Evolutionary conservation across 2,797 vertebrate genomes (phyloP), one percentile per base, ranked within the genome.

Genomic region (Erpetoichthys calabaricus): DNA sequence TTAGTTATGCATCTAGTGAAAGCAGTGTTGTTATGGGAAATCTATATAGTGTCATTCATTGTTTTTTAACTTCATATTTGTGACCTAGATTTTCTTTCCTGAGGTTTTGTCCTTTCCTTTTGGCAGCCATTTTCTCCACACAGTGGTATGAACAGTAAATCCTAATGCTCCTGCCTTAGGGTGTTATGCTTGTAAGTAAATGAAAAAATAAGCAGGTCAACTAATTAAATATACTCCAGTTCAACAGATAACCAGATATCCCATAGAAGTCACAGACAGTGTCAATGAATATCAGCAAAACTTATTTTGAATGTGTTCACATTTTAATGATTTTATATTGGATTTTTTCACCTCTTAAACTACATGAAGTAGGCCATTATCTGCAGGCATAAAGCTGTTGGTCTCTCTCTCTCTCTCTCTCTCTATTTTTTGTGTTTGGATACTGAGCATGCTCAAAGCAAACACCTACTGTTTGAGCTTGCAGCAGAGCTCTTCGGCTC

Each of bases 311-410:
- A 66, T 71, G 67, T 70, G 64, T 10, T 7, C 69, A 65, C 68
- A 25, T 25, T 51, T 64, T 70, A 72, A 66, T 62, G 66, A 66
- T 67, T 72, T 71, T 64, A 51, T 41, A 68, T 82, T 77, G 75
- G 63, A 71, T 74, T 74, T 68, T 75, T 71, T 62, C 75, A 73
- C 75, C 73, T 74, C 73, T 75, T 65, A 64, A 73, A 65, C 72
- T 71, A 60, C 70, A 70, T 73, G 72, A 91, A 88, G 72, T 89
- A 87, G 89, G 87, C 76, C 88, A 84, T 75, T 73, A 65, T 77
- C 59, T 64, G 73, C 75, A 25, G 67, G 67, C 70, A 61, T 64
- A 70, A 73, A 73, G 75, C 68, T 65, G 75, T 74, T 71, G 76
- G 25, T 25, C 25, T 25, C 25, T 25, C 25, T 25, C 25, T 25